A percentile compares a stretch with the other conserved stretches of the same genome.
Conservation (phyloP, 2,113 vertebrate species). For the Sphaerodactylus townsendi region DNA sequence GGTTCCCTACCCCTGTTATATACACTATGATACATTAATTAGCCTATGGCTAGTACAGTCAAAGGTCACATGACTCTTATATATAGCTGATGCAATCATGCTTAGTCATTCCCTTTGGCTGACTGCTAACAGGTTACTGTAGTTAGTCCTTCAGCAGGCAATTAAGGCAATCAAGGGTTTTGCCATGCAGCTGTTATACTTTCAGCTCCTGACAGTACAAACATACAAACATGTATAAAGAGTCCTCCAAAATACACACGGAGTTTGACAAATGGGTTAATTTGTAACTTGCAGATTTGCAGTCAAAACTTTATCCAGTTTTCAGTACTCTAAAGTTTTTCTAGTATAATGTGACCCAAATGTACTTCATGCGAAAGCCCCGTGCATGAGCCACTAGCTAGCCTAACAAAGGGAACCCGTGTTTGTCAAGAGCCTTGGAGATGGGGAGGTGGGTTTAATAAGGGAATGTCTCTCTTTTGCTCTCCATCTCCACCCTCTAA, state of each 20-base stretch:
- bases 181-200: no score
- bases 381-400: neutral
- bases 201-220: no score
- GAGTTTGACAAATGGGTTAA: neutral
- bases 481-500: neutral
- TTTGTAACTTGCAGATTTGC: neutral
- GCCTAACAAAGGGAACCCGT: neutral
- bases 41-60: no score
- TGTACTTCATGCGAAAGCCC: neutral
- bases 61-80: no score
- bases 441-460: neutral
- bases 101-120: no score
- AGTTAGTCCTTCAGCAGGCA: no score
- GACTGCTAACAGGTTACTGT: no score
- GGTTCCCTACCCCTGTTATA: no score
- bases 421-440: neutral
- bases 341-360: no score
- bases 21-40: no score
- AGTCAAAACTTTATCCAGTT: neutral
- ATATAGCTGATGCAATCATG: no score
- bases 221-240: neutral
- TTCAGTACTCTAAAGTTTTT: neutral
- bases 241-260: neutral
- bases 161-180: no score
- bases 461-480: neutral